These are phyloP conservation scores for Staurois parvus DNA, from an alignment of 2,797 vertebrate genomes.

Conservation along the genomic window DNA sequence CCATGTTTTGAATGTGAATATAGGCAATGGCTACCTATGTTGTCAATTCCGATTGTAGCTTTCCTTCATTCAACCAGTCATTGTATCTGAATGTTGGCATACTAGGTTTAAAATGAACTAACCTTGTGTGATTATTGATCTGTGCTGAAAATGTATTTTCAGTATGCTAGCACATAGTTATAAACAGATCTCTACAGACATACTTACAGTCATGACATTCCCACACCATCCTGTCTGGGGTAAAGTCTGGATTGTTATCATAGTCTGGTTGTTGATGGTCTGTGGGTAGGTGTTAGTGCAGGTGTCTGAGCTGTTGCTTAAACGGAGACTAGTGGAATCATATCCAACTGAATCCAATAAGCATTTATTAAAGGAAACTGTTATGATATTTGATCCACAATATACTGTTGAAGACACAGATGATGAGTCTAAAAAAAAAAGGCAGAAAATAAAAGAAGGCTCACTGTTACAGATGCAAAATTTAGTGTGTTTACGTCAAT, in stretches of 20 bases:
- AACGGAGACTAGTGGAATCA: slow-evolving; percentile 4
- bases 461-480: background rate
- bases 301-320: slow-evolving; percentile 21
- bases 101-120: too few species aligned
- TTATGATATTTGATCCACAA: slow-evolving; percentile 17
- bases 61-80: too few species aligned
- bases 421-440: slow-evolving; percentile 22
- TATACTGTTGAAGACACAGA: slow-evolving; percentile 24
- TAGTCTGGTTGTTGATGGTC: background rate
- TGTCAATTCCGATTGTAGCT: too few species aligned
- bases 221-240: slow-evolving; percentile 42
- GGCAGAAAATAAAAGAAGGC: background rate
- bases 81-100: too few species aligned
- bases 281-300: slow-evolving; percentile 6
- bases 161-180: background rate
- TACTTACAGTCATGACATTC: slow-evolving; percentile 33
- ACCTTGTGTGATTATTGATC: too few species aligned
- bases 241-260: slow-evolving; percentile 17
- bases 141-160: background rate
- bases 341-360: slow-evolving; percentile 28
- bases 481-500: too few species aligned
- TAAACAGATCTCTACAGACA: background rate
- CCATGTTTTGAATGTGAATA: too few species aligned
- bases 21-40: too few species aligned
- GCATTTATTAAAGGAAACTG: slow-evolving; percentile 34